These are phyloP conservation scores for Pangasianodon hypophthalmus DNA, from an alignment of 2,113 vertebrate species.

Conservation along the genomic window DNA sequence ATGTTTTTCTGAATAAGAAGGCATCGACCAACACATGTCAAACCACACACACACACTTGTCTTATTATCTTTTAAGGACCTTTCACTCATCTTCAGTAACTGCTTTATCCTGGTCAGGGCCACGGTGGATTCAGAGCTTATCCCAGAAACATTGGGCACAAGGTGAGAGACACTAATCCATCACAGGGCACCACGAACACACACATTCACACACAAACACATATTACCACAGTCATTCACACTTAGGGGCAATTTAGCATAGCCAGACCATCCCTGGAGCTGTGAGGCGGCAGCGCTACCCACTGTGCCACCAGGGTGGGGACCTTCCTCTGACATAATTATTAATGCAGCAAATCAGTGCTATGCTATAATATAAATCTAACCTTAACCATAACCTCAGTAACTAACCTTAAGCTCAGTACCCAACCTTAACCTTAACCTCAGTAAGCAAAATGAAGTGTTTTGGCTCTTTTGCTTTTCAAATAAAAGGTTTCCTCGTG, in stretches of 20 bases:
- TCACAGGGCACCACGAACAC: background rate
- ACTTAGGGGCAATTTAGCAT: background rate
- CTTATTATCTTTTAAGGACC: background rate
- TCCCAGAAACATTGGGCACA: background rate
- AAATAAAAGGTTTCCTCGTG: too few relatives aligned
- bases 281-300: background rate
- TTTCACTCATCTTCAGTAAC: background rate
- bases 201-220: background rate
- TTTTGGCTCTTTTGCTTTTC: too few relatives aligned
- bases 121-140: background rate
- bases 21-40: background rate
- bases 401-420: background rate
- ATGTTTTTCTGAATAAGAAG: background rate
- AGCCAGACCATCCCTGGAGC: background rate
- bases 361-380: background rate
- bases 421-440: too few relatives aligned
- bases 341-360: background rate
- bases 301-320: background rate
- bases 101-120: background rate
- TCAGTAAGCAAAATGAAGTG: too few relatives aligned
- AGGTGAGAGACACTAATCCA: background rate
- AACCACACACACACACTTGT: background rate
- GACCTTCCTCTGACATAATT: background rate
- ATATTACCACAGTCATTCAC: background rate
- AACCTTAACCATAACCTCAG: background rate